Evolutionary conservation across 2,797 vertebrate genomes (phyloP), one percentile per base, ranked within the genome.

Genomic region (Dendrocincla tyrannina): DNA sequence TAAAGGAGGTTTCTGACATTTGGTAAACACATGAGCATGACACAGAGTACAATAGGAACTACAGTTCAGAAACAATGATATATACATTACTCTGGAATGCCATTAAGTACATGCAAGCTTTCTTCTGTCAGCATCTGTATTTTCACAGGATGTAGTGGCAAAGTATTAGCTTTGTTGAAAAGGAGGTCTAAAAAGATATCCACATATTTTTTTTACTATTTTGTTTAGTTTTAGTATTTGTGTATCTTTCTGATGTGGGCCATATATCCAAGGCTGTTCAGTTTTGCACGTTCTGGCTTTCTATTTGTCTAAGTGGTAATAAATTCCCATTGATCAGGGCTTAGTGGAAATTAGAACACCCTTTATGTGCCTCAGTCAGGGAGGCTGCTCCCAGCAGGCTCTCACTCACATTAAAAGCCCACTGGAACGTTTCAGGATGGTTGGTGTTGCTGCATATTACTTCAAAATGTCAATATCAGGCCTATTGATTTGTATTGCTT

Each of bases 261-360:
- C 25, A 17, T 86, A 46, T 79, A 93, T 60, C 69, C 75, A 92
- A 77, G 53, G 37, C 6, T 10, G 39, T 78, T 92, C 8, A 12
- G 60, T 89, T 96, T 94, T 84, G 67, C 9, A 7, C 56, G 68
- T 69, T 78, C 73, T 95, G 81, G 84, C 41, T 91, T 96, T 96
- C 95, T 97, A 88, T 96, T 96, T 96, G 88, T 93, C 76, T 97
- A 92, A 96, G 95, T 93, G 84, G 88, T 83, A 94, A 97, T 97
- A 97, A 96, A 96, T 95, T 94, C 85, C 87, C 93, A 96, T 97
- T 97, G 96, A 97, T 97, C 94, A 93, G 88, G 62, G 62, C 92
- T 96, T 96, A 93, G 95, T 92, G 95, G 92, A 97, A 97, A 97
- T 96, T 88, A 88, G 86, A 97, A 96, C 94, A 96, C 93, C 95